Base-by-base conservation (phyloP, 2,888 invertebrate genomes). In the Clunio marinus region DNA sequence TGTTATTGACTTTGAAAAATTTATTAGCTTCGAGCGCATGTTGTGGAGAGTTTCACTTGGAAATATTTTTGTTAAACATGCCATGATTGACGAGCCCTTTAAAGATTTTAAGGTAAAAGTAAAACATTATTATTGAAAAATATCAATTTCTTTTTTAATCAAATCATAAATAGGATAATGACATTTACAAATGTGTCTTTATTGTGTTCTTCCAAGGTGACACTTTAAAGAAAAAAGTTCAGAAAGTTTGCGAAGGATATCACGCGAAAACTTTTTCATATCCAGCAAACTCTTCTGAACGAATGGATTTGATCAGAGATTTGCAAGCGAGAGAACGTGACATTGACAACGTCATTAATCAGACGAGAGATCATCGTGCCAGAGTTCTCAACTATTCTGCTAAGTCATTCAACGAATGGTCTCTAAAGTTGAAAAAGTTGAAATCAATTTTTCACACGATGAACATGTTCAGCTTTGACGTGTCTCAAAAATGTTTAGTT, bases 211-310 rank as follows among this genome's bases (percentile, higher is more conserved):
- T 89, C 83, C 90, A 95, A 89, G 96, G 95, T 59, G 94, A 95
- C 73, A 93, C 94, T 75, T 81, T 96, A 68, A 94, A 93, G 80
- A 86, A 87, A 0, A 86, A 92, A 72, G 92, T 95, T 70, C 93
- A 91, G 82, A 96, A 96, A 79, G 93, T 96, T 55, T 95, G 94
- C 81, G 88, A 91, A 71, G 95, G 95, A 1, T 96, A 93, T 80
- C 90, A 93, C 73, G 95, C 95, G 2, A 92, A 93, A 2, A 81
- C 95, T 70, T 96, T 96, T 80, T 93, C 93, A 0, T 96, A 95
- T 77, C 95, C 96, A 1, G 93, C 91, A 70, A 89, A 89, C 37
- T 87, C 88, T 72, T 82, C 84, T 15, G 95, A 96, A 75, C 81
- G 95, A 37, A 82, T 89, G 71, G 94, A 95, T 75, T 94, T 95